These are phyloP conservation scores for Acrocephalus scirpaceus DNA, from an alignment of 2,797 vertebrate genomes.

Conservation along the genomic window DNA sequence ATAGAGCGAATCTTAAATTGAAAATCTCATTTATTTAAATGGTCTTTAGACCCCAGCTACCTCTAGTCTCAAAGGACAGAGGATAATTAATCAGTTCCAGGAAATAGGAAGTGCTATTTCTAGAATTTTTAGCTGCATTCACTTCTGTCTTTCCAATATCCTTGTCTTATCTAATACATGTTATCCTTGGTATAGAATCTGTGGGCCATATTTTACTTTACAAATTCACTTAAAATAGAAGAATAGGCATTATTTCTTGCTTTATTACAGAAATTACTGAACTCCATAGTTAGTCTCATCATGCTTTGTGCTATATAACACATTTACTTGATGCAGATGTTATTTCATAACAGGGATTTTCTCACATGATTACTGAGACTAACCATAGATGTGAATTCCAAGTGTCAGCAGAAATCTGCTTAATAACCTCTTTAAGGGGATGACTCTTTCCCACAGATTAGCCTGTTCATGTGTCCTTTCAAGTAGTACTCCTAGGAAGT, in stretches of 20 bases:
- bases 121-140: background rate
- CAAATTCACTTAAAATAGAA: background rate
- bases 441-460: background rate
- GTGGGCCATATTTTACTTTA: background rate
- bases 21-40: background rate
- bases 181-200: background rate
- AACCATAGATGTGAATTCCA: background rate
- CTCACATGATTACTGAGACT: background rate
- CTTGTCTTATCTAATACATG: background rate
- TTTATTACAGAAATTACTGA: background rate
- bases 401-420: background rate
- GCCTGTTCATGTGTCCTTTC: background rate
- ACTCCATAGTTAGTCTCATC: background rate
- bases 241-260: background rate
- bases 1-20: background rate
- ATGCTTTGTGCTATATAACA: background rate
- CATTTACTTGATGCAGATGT: background rate
- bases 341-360: background rate
- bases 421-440: background rate
- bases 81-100: background rate
- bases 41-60: background rate
- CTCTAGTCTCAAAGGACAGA: background rate
- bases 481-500: background rate
- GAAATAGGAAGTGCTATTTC: background rate
- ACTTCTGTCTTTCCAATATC: accelerated